Evolutionary conservation across 1,140 invertebrate species (phyloP), one percentile per base, ranked within the genome.

Genomic region (Penaeus vannamei): DNA sequence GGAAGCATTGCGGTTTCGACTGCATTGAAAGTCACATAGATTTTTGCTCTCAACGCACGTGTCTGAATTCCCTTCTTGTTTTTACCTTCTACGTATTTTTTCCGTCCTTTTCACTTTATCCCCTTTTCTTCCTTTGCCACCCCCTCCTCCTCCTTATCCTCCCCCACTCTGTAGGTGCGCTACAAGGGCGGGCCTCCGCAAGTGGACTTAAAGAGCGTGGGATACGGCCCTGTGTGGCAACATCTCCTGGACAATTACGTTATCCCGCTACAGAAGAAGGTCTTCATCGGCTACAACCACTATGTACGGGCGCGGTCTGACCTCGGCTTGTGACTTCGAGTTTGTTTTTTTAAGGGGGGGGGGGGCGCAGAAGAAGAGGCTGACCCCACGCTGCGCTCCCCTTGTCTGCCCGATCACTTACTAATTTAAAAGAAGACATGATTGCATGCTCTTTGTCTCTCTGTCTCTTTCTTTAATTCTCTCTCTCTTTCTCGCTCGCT

Each of bases 181-280:
- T 82, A 82, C 36, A 53, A 29, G n/a, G 53, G 85, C n/a, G 53
- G 61, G 20, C 89, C 89, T 1, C 76, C 66, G 1, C 84, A 90
- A 29, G 29, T 29, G 26, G n/a, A 32, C n/a, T 32, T 90, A 14
- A 22, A 66, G n/a, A 60, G 53, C 26, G 84, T 95, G 79, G 94
- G 94, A 17, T 93, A 93, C 83, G 94, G 95, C 86, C 90, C 92
- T 66, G 94, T 95, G 46, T 96, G 95, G 95, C 92, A 96, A 7
- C 92, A 94, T 80, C 94, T 96, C 86, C 92, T 95, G 3, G 91
- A 93, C 26, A 93, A 93, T 66, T 96, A 94, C 92, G 93, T 96
- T 22, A 90, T 93, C n/a, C 95, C 95, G 23, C 92, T 96, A 32
- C 95, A 95, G 91, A 94, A 94, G 84, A 94, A 94, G 91, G 93